Percentiles rank a stretch among this genome's conserved stretches.
phyloP scores from a whole-genome alignment of 1,140 invertebrate species.

The Lanistes nyassanus region DNA sequence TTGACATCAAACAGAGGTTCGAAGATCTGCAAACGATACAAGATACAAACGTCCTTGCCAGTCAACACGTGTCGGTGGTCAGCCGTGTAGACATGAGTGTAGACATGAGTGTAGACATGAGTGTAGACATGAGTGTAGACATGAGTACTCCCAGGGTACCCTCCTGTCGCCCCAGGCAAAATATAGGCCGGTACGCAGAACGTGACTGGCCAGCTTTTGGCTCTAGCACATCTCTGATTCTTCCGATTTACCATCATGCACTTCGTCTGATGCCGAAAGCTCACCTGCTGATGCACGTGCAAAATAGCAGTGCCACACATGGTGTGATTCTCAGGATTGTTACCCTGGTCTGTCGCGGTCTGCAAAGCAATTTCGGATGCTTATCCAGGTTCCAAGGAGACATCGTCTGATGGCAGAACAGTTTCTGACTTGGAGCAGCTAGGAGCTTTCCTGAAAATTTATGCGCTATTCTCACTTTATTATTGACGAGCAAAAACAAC shows the following conservation, averaged over 20 bases:
- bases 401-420: conserved; percentile 47
- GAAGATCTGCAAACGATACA: conserved; percentile 37
- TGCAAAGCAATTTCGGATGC: conserved; percentile 41
- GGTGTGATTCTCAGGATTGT: too few relatives aligned
- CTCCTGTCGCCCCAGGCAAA: not conserved
- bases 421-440: conserved; percentile 50
- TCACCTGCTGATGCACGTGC: too few relatives aligned
- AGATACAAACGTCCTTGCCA: too few relatives aligned
- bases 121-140: too few relatives aligned
- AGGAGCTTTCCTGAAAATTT: conserved; percentile 53
- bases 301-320: too few relatives aligned
- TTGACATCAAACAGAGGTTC: conserved; percentile 49
- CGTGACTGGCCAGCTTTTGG: conserved; percentile 31
- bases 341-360: conserved; percentile 15
- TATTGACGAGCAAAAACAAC: conserved; percentile 52
- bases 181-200: conserved; percentile 26
- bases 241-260: conserved; percentile 21
- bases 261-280: too few relatives aligned
- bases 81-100: too few relatives aligned
- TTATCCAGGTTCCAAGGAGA: conserved; percentile 43
- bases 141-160: too few relatives aligned
- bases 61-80: too few relatives aligned
- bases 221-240: conserved; percentile 32
- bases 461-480: conserved; percentile 58
- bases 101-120: too few relatives aligned